phyloP scores from a whole-genome alignment of 1,140 invertebrate genomes.

The Drosophila kanapiae region DNA sequence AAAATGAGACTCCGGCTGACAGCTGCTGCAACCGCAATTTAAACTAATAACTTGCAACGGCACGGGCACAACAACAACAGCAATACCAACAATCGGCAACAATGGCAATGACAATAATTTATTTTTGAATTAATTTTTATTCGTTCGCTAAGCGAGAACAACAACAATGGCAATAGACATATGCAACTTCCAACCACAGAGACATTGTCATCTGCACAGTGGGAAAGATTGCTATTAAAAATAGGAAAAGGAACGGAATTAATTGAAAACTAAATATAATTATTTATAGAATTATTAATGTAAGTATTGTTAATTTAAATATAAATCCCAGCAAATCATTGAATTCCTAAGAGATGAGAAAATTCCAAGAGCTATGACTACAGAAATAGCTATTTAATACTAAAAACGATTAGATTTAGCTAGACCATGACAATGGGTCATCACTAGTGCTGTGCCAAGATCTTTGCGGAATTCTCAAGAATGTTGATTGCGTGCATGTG shows the following conservation, averaged over 20 bases:
- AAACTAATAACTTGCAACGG: constrained; percentile 73
- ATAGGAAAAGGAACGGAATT: neutral
- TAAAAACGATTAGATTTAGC: too few relatives aligned
- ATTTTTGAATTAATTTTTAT: constrained; percentile 81
- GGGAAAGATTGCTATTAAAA: neutral
- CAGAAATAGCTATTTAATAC: too few relatives aligned
- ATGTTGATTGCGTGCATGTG: too few relatives aligned
- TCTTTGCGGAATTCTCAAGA: too few relatives aligned
- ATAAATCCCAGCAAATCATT: too few relatives aligned
- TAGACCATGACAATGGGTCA: too few relatives aligned
- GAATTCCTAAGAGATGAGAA: too few relatives aligned
- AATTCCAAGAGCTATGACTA: too few relatives aligned
- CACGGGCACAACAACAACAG: constrained; percentile 18
- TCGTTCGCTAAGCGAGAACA: constrained; percentile 59
- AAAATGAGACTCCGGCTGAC: constrained; percentile 45
- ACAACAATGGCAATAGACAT: constrained; percentile 36
- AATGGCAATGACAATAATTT: constrained; percentile 81
- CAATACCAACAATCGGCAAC: constrained; percentile 37
- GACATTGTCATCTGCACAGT: constrained; percentile 28
- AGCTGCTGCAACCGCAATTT: constrained; percentile 75
- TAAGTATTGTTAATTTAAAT: too few relatives aligned
- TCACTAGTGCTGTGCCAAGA: too few relatives aligned
- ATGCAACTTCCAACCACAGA: constrained; percentile 64
- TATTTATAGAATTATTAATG: too few relatives aligned
- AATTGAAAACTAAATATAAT: neutral